Conservation (phyloP, 1,140 invertebrate genomes). For the Mizuhopecten yessoensis region DNA sequence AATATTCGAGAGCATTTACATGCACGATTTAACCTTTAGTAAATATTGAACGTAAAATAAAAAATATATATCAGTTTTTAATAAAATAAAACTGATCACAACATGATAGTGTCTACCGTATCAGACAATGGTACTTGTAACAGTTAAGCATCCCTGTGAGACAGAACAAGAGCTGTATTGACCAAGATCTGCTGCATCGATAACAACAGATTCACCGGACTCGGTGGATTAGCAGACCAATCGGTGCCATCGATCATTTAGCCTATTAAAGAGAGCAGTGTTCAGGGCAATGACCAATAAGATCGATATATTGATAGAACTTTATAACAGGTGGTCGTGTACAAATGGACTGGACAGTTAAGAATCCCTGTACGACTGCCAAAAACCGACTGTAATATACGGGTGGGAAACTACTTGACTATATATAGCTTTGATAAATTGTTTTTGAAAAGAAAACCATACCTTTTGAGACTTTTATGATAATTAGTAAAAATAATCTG, state of each 20-base stretch:
- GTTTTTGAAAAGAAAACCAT: no score
- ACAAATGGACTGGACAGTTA: neutral
- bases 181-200: neutral
- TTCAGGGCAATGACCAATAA: neutral
- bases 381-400: no score
- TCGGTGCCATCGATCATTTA: neutral
- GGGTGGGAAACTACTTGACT: no score
- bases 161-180: conserved; percentile 1
- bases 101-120: neutral
- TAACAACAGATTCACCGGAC: neutral
- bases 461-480: no score
- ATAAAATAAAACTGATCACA: neutral
- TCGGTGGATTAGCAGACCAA: neutral
- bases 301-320: neutral
- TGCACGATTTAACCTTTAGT: no score
- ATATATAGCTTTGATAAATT: no score
- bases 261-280: neutral
- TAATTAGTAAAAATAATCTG: no score
- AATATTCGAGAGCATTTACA: no score
- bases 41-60: no score
- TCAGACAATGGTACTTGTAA: neutral
- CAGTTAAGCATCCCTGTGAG: conserved; percentile 10
- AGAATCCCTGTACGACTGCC: no score
- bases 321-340: neutral
- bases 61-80: no score